phyloP scores from a whole-genome alignment of 2,113 vertebrate genomes.

The Centropus unirufus region DNA sequence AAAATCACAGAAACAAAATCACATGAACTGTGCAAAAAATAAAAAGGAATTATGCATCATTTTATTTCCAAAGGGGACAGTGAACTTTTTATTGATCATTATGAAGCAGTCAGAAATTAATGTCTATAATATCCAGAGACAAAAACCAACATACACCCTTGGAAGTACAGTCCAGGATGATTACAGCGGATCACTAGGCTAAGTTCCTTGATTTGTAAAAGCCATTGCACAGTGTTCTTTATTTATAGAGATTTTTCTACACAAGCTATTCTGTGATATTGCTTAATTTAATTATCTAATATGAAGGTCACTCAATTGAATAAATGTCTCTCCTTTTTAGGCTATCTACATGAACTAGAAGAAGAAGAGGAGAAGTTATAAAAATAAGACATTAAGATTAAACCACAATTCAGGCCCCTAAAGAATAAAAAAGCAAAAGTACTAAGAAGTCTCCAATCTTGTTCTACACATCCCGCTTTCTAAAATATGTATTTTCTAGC shows the following conservation, averaged over 20 bases:
- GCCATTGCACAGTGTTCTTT: not conserved
- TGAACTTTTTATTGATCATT: not conserved
- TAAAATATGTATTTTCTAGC: not conserved
- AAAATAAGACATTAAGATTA: not conserved
- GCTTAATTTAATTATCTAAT: constrained; percentile 13
- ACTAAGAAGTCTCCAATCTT: not conserved
- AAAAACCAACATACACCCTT: not conserved
- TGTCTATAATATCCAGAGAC: not conserved
- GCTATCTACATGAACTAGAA: not conserved
- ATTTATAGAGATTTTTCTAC: not conserved
- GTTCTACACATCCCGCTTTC: not conserved
- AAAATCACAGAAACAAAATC: not conserved
- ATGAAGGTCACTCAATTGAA: not conserved
- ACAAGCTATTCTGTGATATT: not conserved
- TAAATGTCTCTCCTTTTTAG: not conserved
- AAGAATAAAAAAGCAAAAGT: not conserved
- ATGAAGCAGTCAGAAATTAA: not conserved
- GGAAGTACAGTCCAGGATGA: not conserved
- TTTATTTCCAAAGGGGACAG: not conserved
- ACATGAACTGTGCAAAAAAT: not conserved
- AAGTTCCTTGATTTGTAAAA: not conserved
- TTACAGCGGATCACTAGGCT: not conserved
- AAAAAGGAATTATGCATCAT: not conserved
- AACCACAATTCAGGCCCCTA: not conserved
- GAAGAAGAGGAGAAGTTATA: not conserved